These are phyloP conservation scores for Carabus problematicus DNA, from an alignment of 2,888 invertebrate genomes.

Conservation along the genomic window DNA sequence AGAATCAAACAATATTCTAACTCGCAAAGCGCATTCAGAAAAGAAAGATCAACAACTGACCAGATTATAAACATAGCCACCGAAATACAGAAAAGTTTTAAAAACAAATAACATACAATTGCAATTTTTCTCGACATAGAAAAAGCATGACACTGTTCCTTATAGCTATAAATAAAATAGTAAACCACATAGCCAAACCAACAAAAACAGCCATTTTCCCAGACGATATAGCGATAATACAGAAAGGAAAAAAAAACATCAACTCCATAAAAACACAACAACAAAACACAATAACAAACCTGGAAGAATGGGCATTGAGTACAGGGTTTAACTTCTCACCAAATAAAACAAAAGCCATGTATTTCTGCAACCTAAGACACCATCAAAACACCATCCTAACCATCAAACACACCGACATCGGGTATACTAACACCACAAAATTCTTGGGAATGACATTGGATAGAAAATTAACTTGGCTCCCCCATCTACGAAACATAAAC, in stretches of 20 bases:
- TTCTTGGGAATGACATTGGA: background rate
- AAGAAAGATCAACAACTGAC: too few species aligned
- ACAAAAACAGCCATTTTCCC: constrained; percentile 35
- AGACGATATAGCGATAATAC: constrained; percentile 41
- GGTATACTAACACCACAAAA: too few species aligned
- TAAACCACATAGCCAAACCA: background rate
- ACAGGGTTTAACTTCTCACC: constrained; percentile 39
- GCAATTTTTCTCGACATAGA: constrained; percentile 24
- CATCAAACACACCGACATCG: constrained; percentile 38
- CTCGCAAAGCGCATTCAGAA: background rate
- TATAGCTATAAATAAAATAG: constrained; percentile 40
- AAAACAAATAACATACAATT: constrained; percentile 36
- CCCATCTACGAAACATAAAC: background rate
- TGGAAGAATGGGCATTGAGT: constrained; percentile 7
- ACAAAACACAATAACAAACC: constrained; percentile 33
- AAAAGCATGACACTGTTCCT: constrained; percentile 39
- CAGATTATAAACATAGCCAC: too few species aligned
- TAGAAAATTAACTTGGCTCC: too few species aligned
- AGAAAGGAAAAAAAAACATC: constrained; percentile 34
- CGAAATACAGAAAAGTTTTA: constrained; percentile 28
- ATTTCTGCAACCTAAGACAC: constrained; percentile 10
- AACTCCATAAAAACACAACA: constrained; percentile 15
- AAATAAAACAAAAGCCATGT: constrained; percentile 30
- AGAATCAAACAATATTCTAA: background rate
- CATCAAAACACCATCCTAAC: constrained; percentile 12